Conservation (phyloP, 2,113 vertebrate species). For the Ammospiza caudacuta region DNA sequence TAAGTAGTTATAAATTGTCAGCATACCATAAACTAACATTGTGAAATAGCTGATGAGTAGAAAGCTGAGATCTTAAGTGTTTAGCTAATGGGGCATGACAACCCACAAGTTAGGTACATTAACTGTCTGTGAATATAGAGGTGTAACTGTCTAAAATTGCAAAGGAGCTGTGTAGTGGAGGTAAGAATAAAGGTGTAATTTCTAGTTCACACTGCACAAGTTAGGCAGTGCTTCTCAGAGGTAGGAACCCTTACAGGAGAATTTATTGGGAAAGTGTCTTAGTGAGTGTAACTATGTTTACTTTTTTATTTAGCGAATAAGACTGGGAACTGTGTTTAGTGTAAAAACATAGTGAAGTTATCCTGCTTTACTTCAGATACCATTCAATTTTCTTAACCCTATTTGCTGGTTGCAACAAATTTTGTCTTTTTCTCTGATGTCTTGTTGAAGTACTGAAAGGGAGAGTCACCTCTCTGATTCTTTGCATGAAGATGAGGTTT, state of each 20-base stretch:
- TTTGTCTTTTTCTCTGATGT: background rate
- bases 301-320: background rate
- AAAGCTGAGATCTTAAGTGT: background rate
- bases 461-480: background rate
- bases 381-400: background rate
- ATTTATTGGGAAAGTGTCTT: background rate
- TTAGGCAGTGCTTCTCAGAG: background rate
- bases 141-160: background rate
- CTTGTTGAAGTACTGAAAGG: background rate
- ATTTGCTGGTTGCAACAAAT: background rate
- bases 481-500: background rate
- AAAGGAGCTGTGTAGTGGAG: background rate
- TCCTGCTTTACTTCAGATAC: background rate
- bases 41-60: background rate
- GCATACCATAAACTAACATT: accelerated
- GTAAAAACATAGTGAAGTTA: background rate
- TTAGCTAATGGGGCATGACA: background rate
- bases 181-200: background rate
- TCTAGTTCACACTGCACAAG: background rate
- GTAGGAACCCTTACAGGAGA: background rate
- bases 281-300: background rate
- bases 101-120: too few species aligned
- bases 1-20: background rate
- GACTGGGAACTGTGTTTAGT: background rate
- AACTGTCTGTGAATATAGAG: background rate